Conservation (phyloP, 1,140 invertebrate species). For the Trachymyrmex cornetzi region DNA sequence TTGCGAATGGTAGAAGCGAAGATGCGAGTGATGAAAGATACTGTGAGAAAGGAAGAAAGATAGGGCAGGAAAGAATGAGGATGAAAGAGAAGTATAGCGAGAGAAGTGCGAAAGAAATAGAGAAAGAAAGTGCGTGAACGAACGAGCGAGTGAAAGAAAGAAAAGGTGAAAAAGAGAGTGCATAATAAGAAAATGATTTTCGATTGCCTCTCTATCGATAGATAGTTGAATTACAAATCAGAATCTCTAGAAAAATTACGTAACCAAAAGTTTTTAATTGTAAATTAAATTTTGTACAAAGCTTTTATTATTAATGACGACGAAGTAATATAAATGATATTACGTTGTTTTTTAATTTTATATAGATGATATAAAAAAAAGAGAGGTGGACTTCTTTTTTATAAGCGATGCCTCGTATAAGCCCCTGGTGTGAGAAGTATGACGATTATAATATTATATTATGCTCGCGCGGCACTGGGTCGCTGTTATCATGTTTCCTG, state of each 20-base stretch:
- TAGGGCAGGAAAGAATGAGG: slow-evolving; percentile 29
- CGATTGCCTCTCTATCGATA: slow-evolving; percentile 80
- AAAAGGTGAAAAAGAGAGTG: slow-evolving; percentile 66
- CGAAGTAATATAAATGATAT: slow-evolving; percentile 86
- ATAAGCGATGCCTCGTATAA: slow-evolving; percentile 83
- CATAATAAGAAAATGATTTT: slow-evolving; percentile 74
- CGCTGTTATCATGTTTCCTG: slow-evolving; percentile 84
- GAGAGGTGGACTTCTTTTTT: slow-evolving; percentile 77
- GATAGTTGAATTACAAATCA: slow-evolving; percentile 82
- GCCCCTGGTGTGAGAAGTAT: slow-evolving; percentile 81
- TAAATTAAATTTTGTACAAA: slow-evolving; percentile 87
- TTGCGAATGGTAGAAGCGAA: slow-evolving; percentile 64
- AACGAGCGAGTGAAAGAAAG: not conserved
- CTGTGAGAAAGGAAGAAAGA: slow-evolving; percentile 37
- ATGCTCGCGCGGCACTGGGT: slow-evolving; percentile 80
- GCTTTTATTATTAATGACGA: slow-evolving; percentile 85
- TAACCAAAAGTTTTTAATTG: slow-evolving; percentile 86
- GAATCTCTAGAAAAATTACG: slow-evolving; percentile 82
- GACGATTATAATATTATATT: slow-evolving; percentile 76
- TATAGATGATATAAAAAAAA: slow-evolving; percentile 79
- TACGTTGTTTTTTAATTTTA: slow-evolving; percentile 87
- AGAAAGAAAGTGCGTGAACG: slow-evolving; percentile 18
- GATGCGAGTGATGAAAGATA: slow-evolving; percentile 47
- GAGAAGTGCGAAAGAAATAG: slow-evolving; percentile 15
- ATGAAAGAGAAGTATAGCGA: slow-evolving; percentile 35